These are phyloP conservation scores for Acromyrmex heyeri DNA, from an alignment of 1,140 invertebrate species.

Conservation along the genomic window DNA sequence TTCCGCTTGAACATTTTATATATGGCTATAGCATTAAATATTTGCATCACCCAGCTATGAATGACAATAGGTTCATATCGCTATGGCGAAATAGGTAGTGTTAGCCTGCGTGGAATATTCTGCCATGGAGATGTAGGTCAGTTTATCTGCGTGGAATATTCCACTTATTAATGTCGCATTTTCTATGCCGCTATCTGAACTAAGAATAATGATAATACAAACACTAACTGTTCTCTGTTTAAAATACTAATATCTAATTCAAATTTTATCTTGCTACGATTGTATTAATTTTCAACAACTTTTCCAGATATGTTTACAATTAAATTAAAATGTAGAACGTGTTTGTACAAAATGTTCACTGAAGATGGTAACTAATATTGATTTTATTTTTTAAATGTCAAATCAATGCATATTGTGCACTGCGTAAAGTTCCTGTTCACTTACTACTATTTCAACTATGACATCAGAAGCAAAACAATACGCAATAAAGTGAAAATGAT, in stretches of 20 bases:
- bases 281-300: background rate
- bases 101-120: constrained; percentile 42
- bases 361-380: background rate
- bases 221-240: background rate
- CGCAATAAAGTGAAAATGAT: too few species aligned
- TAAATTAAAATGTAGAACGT: background rate
- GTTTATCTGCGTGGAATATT: constrained; percentile 60
- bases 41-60: constrained; percentile 53
- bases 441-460: too few species aligned
- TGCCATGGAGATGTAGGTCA: constrained; percentile 55
- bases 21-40: constrained; percentile 45
- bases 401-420: background rate
- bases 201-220: constrained; percentile 31
- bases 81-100: constrained; percentile 47
- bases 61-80: constrained; percentile 59
- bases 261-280: background rate
- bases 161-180: constrained; percentile 51
- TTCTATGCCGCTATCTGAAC: constrained; percentile 27
- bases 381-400: background rate
- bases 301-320: background rate
- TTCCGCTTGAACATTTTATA: constrained; percentile 42
- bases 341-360: background rate
- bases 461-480: too few species aligned
- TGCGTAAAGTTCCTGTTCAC: background rate
- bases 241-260: background rate